Evolutionary conservation across 2,888 invertebrate species (phyloP).

Genomic region (Philereme vetulata): DNA sequence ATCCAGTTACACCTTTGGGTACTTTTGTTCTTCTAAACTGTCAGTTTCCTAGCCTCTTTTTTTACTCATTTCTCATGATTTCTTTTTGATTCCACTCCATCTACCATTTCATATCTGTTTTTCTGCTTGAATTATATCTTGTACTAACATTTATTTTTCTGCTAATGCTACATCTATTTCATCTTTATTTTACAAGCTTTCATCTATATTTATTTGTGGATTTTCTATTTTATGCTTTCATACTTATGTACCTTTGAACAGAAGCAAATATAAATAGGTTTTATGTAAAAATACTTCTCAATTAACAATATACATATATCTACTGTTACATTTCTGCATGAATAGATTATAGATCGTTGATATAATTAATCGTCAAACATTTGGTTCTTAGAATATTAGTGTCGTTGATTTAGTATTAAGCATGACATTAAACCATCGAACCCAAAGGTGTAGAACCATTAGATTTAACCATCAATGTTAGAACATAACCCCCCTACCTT

Average conservation of each 20-base stretch:
- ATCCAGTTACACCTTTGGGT: conserved; percentile 78
- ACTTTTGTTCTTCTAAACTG: conserved; percentile 42
- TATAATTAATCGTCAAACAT: conserved; percentile 30
- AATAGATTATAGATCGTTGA: conserved; percentile 20
- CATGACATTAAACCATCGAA: conserved; percentile 56
- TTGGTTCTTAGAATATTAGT: conserved; percentile 42
- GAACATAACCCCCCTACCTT: conserved; percentile 77
- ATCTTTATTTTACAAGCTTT: not conserved
- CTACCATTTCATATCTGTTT: conserved; percentile 25
- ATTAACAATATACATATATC: not conserved
- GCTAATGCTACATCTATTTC: conserved; percentile 34
- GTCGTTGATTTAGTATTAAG: conserved; percentile 53
- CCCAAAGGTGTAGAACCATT: conserved; percentile 79
- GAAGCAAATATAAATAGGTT: not conserved
- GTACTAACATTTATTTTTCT: conserved; percentile 39
- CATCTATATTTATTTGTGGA: not conserved
- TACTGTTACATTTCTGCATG: conserved; percentile 24
- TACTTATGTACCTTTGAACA: not conserved
- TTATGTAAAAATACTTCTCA: not conserved
- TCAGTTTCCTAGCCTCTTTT: conserved; percentile 37
- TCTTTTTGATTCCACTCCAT: conserved; percentile 38
- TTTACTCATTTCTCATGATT: conserved; percentile 70
- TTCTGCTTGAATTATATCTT: conserved; percentile 40
- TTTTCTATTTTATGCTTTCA: not conserved
- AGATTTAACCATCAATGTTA: conserved; percentile 57